Conservation (phyloP, 2,797 vertebrate species). For the Phoxinus dragarum region DNA sequence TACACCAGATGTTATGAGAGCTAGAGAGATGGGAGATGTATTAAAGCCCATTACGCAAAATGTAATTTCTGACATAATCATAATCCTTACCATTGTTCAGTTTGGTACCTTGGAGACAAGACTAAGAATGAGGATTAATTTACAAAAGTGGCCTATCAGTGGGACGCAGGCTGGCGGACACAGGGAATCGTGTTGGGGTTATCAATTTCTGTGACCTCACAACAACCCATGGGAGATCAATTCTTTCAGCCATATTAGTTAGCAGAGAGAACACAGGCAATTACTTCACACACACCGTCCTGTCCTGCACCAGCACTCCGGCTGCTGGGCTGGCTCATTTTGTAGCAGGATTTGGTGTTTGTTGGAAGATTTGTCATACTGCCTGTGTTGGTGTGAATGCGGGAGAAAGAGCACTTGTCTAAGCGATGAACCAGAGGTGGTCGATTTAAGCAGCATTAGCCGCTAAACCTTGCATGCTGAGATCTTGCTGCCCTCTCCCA, state of each 20-base stretch:
- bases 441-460: slow-evolving; percentile 82
- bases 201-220: slow-evolving; percentile 90
- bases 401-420: slow-evolving; percentile 49
- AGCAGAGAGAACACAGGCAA: slow-evolving; percentile 51
- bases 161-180: slow-evolving; percentile 80
- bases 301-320: slow-evolving; percentile 9
- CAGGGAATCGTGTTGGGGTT: slow-evolving; percentile 88
- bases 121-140: slow-evolving; percentile 93
- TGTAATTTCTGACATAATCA: slow-evolving; percentile 91
- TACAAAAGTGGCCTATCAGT: slow-evolving; percentile 84
- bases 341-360: slow-evolving; percentile 73
- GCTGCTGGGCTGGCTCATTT: background rate
- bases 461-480: slow-evolving; percentile 78
- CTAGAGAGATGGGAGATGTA: slow-evolving; percentile 81
- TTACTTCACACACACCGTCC: slow-evolving; percentile 45
- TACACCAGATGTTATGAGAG: slow-evolving; percentile 71
- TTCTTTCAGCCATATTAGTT: slow-evolving; percentile 77
- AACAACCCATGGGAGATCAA: slow-evolving; percentile 86
- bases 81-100: slow-evolving; percentile 92
- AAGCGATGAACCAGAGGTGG: slow-evolving; percentile 70
- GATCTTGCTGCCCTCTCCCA: slow-evolving; percentile 77
- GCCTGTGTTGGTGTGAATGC: slow-evolving; percentile 54
- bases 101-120: slow-evolving; percentile 90
- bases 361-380: slow-evolving; percentile 62
- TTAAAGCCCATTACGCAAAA: slow-evolving; percentile 92